Percentiles rank a stretch among this genome's conserved stretches.
phyloP scores from a whole-genome alignment of 2,797 vertebrate genomes.

The Mormyrops boulengeri region DNA sequence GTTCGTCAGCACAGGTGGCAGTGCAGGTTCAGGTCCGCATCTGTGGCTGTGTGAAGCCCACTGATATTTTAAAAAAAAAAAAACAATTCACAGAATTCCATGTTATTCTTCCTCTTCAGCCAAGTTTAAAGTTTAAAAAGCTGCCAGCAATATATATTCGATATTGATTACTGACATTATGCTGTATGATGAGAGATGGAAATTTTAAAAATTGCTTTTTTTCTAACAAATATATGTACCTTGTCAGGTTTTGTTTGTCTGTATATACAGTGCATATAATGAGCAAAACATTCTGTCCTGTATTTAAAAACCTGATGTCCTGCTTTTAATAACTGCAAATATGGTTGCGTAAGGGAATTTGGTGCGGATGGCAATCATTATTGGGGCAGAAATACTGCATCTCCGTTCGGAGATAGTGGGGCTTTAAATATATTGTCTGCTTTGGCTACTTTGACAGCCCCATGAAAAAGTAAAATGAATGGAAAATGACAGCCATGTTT shows the following conservation, averaged over 20 bases:
- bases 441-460: conserved; percentile 62
- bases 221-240: background rate
- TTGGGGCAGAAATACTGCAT: background rate
- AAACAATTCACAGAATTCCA: background rate
- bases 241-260: background rate
- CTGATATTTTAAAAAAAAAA: background rate
- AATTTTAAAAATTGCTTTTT: background rate
- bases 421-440: conserved; percentile 30
- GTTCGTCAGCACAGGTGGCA: background rate
- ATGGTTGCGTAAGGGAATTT: background rate
- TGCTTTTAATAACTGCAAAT: background rate
- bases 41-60: background rate
- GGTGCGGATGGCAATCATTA: too few species aligned
- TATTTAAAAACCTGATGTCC: conserved; percentile 36
- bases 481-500: conserved; percentile 53
- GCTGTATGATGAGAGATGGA: background rate
- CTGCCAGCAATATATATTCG: background rate
- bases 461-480: conserved; percentile 91
- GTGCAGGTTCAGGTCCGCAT: background rate
- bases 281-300: background rate
- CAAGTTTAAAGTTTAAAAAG: background rate
- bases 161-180: background rate
- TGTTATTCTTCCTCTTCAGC: background rate
- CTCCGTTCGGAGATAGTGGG: background rate
- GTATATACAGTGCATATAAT: background rate